Percentiles rank a stretch among this genome's conserved stretches.
These are phyloP conservation scores for Oreochromis aureus DNA, from an alignment of 2,113 vertebrate species.

Conservation along the genomic window DNA sequence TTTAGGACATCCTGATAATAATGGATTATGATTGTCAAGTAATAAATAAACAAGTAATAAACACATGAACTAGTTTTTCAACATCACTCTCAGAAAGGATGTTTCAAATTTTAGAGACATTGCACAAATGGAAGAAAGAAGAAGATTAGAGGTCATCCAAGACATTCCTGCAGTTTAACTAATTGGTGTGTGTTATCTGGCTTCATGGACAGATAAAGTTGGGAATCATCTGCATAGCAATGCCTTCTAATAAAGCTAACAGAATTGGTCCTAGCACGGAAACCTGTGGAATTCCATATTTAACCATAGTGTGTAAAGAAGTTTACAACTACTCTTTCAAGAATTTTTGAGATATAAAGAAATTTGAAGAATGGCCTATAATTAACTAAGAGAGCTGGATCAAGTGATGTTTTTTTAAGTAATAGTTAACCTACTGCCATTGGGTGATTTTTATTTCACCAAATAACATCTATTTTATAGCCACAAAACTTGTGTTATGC, in stretches of 20 bases:
- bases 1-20: background rate
- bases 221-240: background rate
- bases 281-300: background rate
- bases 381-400: background rate
- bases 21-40: background rate
- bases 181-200: background rate
- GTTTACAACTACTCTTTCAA: background rate
- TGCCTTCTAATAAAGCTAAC: background rate
- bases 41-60: background rate
- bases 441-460: background rate
- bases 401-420: background rate
- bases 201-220: background rate
- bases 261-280: background rate
- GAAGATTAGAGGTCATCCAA: background rate
- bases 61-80: background rate
- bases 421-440: background rate
- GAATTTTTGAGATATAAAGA: background rate
- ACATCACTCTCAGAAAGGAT: background rate
- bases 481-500: background rate
- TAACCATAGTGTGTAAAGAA: background rate
- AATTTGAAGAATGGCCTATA: background rate
- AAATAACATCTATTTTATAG: background rate
- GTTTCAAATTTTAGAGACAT: background rate
- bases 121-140: background rate
- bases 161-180: background rate